Percentiles rank a stretch among this genome's conserved stretches.
Evolutionary conservation across 2,113 vertebrate species (phyloP).

Genomic region (Centrocercus urophasianus): DNA sequence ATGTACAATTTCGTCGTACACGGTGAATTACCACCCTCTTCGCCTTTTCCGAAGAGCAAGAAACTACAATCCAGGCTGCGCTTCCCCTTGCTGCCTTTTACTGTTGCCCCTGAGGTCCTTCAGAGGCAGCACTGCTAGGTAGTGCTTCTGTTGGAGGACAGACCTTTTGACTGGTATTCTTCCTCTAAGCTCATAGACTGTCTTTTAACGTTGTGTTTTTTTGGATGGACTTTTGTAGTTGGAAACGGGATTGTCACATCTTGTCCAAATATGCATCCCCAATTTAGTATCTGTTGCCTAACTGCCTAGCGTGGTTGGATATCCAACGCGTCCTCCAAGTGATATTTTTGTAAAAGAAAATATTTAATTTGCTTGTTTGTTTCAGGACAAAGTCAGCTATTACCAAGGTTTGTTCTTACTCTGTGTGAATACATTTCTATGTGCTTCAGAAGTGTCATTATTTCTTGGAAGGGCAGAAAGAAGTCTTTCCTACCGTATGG

Average conservation of each 20-base stretch:
- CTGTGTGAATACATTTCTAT: background rate
- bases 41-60: conserved; percentile 35
- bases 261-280: background rate
- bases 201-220: background rate
- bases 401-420: background rate
- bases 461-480: rapidly evolving
- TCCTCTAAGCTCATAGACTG: background rate
- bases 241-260: background rate
- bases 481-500: background rate
- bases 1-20: conserved; percentile 73
- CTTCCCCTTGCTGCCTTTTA: background rate
- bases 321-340: background rate
- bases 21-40: conserved; percentile 69
- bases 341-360: background rate
- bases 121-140: background rate
- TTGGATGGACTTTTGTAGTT: background rate
- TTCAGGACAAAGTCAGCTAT: rapidly evolving
- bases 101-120: conserved; percentile 18
- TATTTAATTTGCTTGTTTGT: background rate
- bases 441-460: background rate
- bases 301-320: background rate
- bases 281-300: background rate
- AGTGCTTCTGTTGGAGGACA: background rate
- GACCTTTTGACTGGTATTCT: background rate
- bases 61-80: background rate